These are phyloP conservation scores for Melanotaenia parkinsoni DNA, from an alignment of 2,797 vertebrate genomes.

Conservation along the genomic window DNA sequence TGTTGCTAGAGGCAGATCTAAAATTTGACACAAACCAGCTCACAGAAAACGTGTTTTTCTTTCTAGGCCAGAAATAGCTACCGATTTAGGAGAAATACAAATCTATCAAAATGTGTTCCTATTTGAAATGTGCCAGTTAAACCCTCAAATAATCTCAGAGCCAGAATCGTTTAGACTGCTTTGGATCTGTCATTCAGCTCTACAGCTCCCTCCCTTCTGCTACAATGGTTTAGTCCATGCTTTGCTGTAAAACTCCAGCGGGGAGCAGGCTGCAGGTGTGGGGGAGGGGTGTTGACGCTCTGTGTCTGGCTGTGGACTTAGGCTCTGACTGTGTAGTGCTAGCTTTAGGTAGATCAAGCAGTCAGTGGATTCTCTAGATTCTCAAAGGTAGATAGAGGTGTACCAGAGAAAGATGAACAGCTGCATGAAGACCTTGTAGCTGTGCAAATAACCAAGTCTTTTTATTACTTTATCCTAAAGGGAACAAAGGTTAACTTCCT, in stretches of 20 bases:
- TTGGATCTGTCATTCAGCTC: constrained; percentile 25
- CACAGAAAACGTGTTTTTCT: constrained; percentile 6
- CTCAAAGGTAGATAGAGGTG: not conserved
- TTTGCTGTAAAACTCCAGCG: constrained; percentile 78
- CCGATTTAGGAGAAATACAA: constrained; percentile 12
- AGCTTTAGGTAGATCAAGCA: constrained; percentile 56
- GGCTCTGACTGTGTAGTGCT: constrained; percentile 59
- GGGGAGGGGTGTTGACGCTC: constrained; percentile 72
- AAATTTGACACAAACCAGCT: constrained; percentile 19
- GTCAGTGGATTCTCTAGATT: constrained; percentile 8
- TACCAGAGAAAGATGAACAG: constrained; percentile 6
- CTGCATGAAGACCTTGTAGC: constrained; percentile 6
- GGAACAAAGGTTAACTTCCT: not conserved
- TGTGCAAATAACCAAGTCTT: constrained; percentile 6
- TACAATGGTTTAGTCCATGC: constrained; percentile 79
- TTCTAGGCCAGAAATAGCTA: constrained; percentile 5
- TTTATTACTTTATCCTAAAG: not conserved
- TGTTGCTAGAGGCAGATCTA: constrained; percentile 4
- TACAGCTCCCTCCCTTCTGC: constrained; percentile 54
- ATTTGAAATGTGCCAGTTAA: constrained; percentile 3
- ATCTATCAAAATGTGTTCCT: not conserved
- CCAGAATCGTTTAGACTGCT: constrained; percentile 3
- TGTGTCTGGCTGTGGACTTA: constrained; percentile 58
- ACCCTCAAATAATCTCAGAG: constrained; percentile 9
- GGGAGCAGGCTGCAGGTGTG: constrained; percentile 72